Evolutionary conservation across 1,140 invertebrate genomes (phyloP).

Genomic region (Apis dorsata): DNA sequence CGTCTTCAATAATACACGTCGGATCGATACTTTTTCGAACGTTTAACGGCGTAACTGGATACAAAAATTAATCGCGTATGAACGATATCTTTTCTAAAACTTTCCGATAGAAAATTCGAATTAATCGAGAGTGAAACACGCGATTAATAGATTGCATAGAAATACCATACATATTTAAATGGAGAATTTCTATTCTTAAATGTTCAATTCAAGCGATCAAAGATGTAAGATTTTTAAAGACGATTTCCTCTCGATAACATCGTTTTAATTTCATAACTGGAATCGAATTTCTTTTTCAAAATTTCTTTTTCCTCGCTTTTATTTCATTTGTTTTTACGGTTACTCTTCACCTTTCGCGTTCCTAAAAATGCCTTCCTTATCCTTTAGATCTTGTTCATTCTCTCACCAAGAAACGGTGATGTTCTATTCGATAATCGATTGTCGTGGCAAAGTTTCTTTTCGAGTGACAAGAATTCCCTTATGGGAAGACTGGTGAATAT

Average conservation of each 20-base stretch:
- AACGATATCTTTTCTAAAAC: not conserved
- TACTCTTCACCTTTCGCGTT: no score
- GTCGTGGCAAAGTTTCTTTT: conserved; percentile 30
- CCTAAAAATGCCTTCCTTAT: not conserved
- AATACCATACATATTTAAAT: not conserved
- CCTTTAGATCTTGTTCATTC: not conserved
- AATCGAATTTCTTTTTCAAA: no score
- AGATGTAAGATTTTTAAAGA: not conserved
- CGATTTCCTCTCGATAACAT: no score
- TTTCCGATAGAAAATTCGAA: not conserved
- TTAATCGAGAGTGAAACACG: not conserved
- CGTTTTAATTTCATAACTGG: no score
- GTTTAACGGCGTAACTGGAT: not conserved
- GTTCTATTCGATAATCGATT: conserved; percentile 35
- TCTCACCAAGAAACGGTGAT: no score
- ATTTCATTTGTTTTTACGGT: no score
- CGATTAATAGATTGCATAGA: not conserved
- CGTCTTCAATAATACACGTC: not conserved
- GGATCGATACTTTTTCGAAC: not conserved
- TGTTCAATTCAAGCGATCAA: not conserved
- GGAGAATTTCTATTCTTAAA: not conserved
- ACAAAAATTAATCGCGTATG: no score
- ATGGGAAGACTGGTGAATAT: conserved; percentile 46
- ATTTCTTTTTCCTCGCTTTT: no score
- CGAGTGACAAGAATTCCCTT: conserved; percentile 52